phyloP scores from a whole-genome alignment of 2,113 vertebrate species.

The Oxyruncus cristatus region DNA sequence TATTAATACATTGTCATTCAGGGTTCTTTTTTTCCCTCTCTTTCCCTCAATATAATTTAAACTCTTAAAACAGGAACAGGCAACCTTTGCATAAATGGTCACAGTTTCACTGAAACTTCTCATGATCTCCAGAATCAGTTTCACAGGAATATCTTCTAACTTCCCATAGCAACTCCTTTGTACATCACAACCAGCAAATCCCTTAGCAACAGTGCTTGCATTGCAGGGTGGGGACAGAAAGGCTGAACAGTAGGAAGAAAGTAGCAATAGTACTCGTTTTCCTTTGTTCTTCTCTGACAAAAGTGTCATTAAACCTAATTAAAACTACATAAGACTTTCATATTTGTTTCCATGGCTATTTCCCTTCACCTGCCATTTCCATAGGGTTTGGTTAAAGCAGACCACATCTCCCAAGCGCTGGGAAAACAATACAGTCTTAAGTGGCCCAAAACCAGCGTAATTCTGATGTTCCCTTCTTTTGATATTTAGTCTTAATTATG shows the following conservation, averaged over 20 bases:
- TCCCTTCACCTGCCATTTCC: not conserved
- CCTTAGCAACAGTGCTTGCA: rapidly evolving
- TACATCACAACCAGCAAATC: not conserved
- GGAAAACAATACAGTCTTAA: not conserved
- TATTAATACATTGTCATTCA: not conserved
- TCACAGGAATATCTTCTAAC: not conserved
- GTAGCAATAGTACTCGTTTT: not conserved
- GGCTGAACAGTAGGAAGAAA: not conserved
- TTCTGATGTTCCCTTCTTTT: not conserved
- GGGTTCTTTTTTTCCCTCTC: not conserved
- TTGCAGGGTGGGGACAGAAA: not conserved
- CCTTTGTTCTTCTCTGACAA: not conserved
- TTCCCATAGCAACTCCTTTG: not conserved
- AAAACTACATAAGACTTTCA: not conserved
- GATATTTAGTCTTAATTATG: not conserved
- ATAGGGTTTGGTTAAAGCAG: not conserved
- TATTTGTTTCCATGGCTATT: not conserved
- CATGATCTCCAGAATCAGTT: not conserved
- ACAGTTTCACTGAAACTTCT: not conserved
- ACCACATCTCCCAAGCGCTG: not conserved
- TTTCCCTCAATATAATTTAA: not conserved
- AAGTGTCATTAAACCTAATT: not conserved
- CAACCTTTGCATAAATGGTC: not conserved
- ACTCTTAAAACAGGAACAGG: not conserved
- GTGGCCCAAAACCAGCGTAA: not conserved